A percentile compares a stretch with the other conserved stretches of the same genome.
Conservation (phyloP, 1,140 invertebrate genomes). For the Octopus sinensis region DNA sequence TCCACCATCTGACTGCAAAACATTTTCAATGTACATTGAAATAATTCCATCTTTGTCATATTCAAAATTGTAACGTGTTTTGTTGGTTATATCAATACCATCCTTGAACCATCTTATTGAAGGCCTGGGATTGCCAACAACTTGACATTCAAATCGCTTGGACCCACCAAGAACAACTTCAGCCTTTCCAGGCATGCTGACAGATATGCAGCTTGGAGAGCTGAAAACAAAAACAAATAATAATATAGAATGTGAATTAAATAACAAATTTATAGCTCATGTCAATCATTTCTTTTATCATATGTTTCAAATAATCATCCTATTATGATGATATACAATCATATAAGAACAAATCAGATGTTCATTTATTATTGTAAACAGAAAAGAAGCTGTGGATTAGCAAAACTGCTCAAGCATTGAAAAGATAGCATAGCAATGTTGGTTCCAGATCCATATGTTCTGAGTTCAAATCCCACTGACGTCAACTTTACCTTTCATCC, state of each 20-base stretch:
- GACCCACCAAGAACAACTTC: slow-evolving; percentile 43
- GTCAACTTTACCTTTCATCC: too few relatives aligned
- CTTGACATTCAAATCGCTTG: slow-evolving; percentile 52
- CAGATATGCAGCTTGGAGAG: neutral
- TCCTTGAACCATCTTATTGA: slow-evolving; percentile 52
- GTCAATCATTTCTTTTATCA: neutral
- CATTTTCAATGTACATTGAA: slow-evolving; percentile 47
- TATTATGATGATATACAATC: neutral
- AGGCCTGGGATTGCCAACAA: slow-evolving; percentile 48
- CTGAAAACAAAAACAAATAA: slow-evolving; percentile 13
- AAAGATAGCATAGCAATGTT: too few relatives aligned
- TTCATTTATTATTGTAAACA: neutral
- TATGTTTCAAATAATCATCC: too few relatives aligned
- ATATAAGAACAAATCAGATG: neutral
- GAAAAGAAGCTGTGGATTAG: neutral
- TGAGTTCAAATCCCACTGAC: too few relatives aligned
- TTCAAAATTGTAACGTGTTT: slow-evolving; percentile 43
- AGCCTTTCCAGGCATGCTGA: slow-evolving; percentile 46
- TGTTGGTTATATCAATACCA: slow-evolving; percentile 46
- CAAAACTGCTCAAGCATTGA: neutral
- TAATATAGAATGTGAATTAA: neutral
- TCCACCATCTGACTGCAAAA: slow-evolving; percentile 43
- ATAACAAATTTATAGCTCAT: neutral
- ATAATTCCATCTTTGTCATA: slow-evolving; percentile 42
- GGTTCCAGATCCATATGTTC: too few relatives aligned